phyloP scores from a whole-genome alignment of 2,113 vertebrate species.

The Laterallus jamaicensis region DNA sequence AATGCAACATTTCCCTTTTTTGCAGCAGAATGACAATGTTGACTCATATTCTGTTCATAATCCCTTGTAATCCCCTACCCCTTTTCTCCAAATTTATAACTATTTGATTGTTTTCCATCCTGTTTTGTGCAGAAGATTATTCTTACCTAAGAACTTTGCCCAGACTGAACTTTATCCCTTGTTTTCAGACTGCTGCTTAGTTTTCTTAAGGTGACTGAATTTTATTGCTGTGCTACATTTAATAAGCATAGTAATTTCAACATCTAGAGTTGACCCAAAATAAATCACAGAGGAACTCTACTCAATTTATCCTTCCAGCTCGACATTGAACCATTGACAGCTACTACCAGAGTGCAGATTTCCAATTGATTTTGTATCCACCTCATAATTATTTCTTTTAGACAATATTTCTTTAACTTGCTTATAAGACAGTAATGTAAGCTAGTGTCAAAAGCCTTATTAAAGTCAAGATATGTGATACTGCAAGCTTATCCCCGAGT shows the following conservation, averaged over 20 bases:
- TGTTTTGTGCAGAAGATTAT: neutral
- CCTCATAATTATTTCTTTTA: neutral
- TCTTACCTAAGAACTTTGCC: neutral
- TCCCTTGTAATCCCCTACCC: neutral
- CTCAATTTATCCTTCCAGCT: neutral
- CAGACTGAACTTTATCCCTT: neutral
- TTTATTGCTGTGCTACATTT: neutral
- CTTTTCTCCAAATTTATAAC: neutral
- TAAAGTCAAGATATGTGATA: neutral
- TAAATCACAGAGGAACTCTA: neutral
- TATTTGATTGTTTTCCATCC: neutral
- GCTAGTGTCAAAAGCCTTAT: neutral
- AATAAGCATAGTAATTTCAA: neutral
- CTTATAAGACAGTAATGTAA: neutral
- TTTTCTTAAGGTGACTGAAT: neutral
- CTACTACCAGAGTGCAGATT: neutral
- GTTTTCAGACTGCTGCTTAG: neutral
- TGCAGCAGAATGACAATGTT: slow-evolving; percentile 11
- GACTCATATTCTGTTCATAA: slow-evolving; percentile 49
- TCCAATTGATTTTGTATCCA: neutral
- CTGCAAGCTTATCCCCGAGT: neutral
- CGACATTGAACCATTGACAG: neutral
- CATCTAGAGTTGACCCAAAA: neutral
- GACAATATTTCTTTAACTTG: neutral
- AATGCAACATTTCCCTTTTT: neutral